Percentiles rank a stretch among this genome's conserved stretches.
These are phyloP conservation scores for Ectropis crepuscularia DNA, from an alignment of 2,888 invertebrate genomes.

Conservation along the genomic window DNA sequence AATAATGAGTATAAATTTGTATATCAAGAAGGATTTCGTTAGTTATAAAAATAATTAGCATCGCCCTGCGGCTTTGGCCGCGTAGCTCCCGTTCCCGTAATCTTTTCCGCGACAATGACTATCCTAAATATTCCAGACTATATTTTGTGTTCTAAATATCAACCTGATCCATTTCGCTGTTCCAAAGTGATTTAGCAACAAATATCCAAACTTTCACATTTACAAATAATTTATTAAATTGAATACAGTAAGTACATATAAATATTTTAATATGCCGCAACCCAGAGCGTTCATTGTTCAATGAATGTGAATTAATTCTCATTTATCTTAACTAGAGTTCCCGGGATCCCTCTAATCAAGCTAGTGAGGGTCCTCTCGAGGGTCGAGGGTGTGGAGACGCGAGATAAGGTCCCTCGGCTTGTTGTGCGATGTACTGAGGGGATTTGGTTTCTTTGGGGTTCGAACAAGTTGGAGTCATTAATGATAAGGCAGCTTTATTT, in stretches of 20 bases:
- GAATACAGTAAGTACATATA: too few relatives aligned
- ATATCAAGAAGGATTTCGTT: too few relatives aligned
- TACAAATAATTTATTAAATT: too few relatives aligned
- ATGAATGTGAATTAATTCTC: constrained; percentile 10
- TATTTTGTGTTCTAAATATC: too few relatives aligned
- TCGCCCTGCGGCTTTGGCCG: too few relatives aligned
- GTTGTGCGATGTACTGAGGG: not conserved
- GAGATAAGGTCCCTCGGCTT: constrained; percentile 1
- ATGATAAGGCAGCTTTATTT: not conserved
- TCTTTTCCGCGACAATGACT: too few relatives aligned
- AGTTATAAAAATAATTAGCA: too few relatives aligned
- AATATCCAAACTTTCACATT: not conserved
- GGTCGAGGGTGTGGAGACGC: constrained; percentile 2
- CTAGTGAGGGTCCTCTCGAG: not conserved
- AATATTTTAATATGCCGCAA: not conserved
- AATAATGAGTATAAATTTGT: too few relatives aligned
- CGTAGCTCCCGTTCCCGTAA: too few relatives aligned
- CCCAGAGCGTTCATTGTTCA: constrained; percentile 5
- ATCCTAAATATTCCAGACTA: too few relatives aligned
- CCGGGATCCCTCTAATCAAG: constrained; percentile 6
- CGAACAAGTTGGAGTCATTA: not conserved
- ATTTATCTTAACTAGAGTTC: constrained; percentile 6
- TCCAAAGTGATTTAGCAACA: too few relatives aligned
- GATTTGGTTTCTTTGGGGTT: not conserved
- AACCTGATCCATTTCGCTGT: too few relatives aligned